These are phyloP conservation scores for Actinernus sp. DNA, from an alignment of 92 coral and sea anemone species.

Conservation along the genomic window DNA sequence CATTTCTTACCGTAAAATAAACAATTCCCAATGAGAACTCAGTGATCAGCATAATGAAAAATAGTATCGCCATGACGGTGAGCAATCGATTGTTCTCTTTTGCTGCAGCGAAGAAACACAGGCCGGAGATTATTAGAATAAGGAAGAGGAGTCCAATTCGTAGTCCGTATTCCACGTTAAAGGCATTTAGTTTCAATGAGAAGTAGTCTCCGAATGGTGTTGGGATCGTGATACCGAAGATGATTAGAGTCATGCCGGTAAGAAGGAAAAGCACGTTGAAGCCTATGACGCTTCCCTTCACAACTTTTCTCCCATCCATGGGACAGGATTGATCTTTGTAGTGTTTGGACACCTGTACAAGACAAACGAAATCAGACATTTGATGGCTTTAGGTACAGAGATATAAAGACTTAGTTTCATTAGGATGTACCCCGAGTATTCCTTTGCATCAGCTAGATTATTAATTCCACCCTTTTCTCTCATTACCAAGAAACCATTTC, in stretches of 20 bases:
- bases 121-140: constrained; percentile 58
- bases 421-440: too few species aligned
- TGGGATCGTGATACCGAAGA: constrained; percentile 74
- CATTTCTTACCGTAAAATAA: constrained; percentile 78
- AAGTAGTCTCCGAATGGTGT: constrained; percentile 95
- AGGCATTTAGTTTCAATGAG: constrained; percentile 73
- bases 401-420: too few species aligned
- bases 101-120: constrained; percentile 66
- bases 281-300: constrained; percentile 69
- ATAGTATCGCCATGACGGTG: constrained; percentile 72
- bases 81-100: constrained; percentile 87
- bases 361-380: too few species aligned
- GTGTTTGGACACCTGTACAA: too few species aligned
- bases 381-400: too few species aligned
- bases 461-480: too few species aligned
- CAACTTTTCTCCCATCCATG: constrained; percentile 71
- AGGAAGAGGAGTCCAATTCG: constrained; percentile 81
- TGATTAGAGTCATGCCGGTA: constrained; percentile 78
- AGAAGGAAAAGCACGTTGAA: constrained; percentile 73
- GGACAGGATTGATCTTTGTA: too few species aligned
- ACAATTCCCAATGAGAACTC: constrained; percentile 78
- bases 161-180: constrained; percentile 65
- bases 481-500: too few species aligned
- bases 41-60: constrained; percentile 67
- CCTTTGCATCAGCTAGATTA: too few species aligned